Evolutionary conservation across 2,797 vertebrate genomes (phyloP), one percentile per base, ranked within the genome.

Genomic region (Epinephelus malabaricus): DNA sequence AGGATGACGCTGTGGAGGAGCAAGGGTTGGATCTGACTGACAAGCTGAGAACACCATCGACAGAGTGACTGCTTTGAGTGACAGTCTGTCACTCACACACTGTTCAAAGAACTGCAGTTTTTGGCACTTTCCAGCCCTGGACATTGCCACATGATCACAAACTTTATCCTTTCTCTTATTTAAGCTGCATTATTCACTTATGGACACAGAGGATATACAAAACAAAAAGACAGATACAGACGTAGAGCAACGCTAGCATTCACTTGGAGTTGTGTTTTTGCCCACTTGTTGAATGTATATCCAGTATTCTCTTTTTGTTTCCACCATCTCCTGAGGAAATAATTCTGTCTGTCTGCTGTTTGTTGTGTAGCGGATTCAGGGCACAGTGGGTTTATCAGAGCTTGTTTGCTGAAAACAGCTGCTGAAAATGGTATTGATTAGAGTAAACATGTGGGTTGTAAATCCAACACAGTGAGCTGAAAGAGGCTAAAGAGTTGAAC

Each of bases 181-280:
- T 25, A 69, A 45, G 49, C 30, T 21, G 17, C 43, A 69, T 69
- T 55, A 30, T 18, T 61, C 19, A 38, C 34, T 55, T 38, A 30
- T 58, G 12, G n/a, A 40, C n/a, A 61, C 38, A 55, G 50, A 46
- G 38, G 34, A 54, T 30, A 47, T 63, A 50, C 5, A 18, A 46
- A 53, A 46, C 50, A 46, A 73, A 51, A 43, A 56, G 60, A 54
- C 70, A 30, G 18, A 63, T 12, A 49, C 27, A 43, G 40, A 43
- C 40, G 3, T 43, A 12, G 40, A 43, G 40, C 40, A 43, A 43
- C 10, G 9, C 3, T 43, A 43, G 40, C 40, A 43, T 43, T 43
- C 40, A 12, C 11, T 43, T 43, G 40, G 40, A 43, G 11, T 43
- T 43, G 7, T 21, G 19, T 15, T 51, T 66, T 65, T 64, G 18